Evolutionary conservation across 2,113 vertebrate genomes (phyloP).

Genomic region (Oryzias javanicus): DNA sequence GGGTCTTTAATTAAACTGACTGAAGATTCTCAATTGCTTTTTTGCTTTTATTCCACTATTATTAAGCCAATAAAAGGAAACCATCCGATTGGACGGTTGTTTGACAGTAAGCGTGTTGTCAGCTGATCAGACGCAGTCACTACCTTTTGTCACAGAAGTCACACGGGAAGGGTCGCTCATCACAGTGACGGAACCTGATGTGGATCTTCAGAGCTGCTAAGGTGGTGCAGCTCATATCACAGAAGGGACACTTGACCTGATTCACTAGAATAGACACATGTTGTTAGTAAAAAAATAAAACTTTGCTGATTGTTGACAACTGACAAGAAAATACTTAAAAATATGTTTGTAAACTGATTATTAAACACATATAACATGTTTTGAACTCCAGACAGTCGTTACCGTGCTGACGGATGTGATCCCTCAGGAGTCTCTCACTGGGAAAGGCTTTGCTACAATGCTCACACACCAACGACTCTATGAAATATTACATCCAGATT

Average conservation of each 20-base stretch:
- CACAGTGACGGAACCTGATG: slow-evolving; percentile 74
- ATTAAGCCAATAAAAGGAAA: not conserved
- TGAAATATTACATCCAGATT: not conserved
- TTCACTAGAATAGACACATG: slow-evolving; percentile 46
- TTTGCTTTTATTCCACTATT: not conserved
- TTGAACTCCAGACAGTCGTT: slow-evolving; percentile 13
- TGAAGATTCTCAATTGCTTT: no score
- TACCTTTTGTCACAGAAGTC: slow-evolving; percentile 78
- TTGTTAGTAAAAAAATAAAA: not conserved
- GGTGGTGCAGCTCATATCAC: slow-evolving; percentile 72
- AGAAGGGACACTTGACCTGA: slow-evolving; percentile 69
- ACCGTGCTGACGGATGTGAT: slow-evolving; percentile 72
- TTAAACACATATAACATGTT: no score
- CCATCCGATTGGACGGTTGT: not conserved
- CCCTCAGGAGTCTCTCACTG: slow-evolving; percentile 74
- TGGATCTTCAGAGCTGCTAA: slow-evolving; percentile 76
- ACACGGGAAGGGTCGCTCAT: slow-evolving; percentile 74
- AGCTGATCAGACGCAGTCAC: not conserved
- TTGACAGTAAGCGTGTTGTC: not conserved
- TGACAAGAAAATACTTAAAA: no score
- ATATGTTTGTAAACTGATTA: no score
- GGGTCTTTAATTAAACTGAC: no score
- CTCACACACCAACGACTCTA: slow-evolving; percentile 76
- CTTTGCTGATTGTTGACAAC: no score
- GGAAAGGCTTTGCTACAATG: slow-evolving; percentile 78